Evolutionary conservation across 2,113 vertebrate genomes (phyloP), one percentile per base, ranked within the genome.

Genomic region (Boulengeromyrus knoepffleri): DNA sequence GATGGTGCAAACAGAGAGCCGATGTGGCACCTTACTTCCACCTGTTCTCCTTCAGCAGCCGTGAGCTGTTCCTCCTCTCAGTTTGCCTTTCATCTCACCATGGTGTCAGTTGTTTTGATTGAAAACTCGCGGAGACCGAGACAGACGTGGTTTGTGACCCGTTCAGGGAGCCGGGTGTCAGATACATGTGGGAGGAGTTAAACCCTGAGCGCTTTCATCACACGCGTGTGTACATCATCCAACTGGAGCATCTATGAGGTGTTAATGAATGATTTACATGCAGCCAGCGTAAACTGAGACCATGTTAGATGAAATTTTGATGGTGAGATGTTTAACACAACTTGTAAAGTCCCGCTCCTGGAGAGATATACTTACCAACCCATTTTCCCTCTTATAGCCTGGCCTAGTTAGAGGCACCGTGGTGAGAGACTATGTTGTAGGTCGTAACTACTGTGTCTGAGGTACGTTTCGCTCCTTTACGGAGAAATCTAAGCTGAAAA

Each of bases 311-410:
- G 74, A 80, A 80, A 80, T 80, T 42, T 80, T 80, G 31, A 80
- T 80, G 74, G 36, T 42, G 36, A 39, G 74, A 42, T 80, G 74
- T 42, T 80, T 80, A 80, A 80, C 74, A 80, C 15, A 8, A 80
- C 74, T 42, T 80, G 36, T 80, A 80, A 80, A 80, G 31, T 80
- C 36, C 36, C 0, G 3, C n/a, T 70, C 62, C 62, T 70, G 12
- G 62, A 70, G 62, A 70, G 62, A 70, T 88, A 70, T 90, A 91
- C 83, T 8, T 90, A 56, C 36, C 21, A 24, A 24, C 83, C 21
- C 3, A 46, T 47, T 85, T 85, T 85, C 19, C 21, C 17, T 85
- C 19, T 83, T 46, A 24, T 46, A 47, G 39, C 1, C 45, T 85
- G 45, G 19, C 39, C 21, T 85, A 85, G 45, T 85, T 46, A 47